Conservation (phyloP, 2,113 vertebrate species). For the Chlamydotis undulata region DNA sequence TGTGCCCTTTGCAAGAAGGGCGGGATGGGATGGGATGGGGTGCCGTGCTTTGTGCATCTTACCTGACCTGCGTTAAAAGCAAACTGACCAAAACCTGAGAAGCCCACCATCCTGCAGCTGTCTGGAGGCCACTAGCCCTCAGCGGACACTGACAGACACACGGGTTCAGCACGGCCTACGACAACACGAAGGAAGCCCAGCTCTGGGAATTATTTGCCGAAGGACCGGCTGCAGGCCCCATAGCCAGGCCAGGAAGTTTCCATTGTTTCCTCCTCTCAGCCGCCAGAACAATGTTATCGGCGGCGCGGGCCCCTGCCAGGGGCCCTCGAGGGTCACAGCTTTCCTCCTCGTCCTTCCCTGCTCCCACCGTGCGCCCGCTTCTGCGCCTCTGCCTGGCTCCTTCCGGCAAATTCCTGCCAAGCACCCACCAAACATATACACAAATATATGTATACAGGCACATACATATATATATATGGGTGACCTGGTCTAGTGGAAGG, state of each 20-base stretch:
- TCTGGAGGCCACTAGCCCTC: not conserved
- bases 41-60: not conserved
- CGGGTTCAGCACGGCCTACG: not conserved
- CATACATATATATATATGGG: not conserved
- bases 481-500: too few relatives aligned
- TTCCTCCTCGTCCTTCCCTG: not conserved
- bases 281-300: not conserved
- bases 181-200: not conserved
- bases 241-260: slow-evolving; percentile 25
- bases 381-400: not conserved
- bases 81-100: not conserved
- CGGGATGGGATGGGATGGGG: not conserved
- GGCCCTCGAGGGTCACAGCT: not conserved
- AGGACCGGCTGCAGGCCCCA: not conserved
- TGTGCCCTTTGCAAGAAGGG: not conserved
- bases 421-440: not conserved
- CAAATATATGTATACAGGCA: fast-evolving
- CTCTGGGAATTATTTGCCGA: not conserved
- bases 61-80: not conserved
- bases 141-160: not conserved
- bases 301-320: not conserved
- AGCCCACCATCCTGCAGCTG: fast-evolving
- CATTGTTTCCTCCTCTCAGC: not conserved
- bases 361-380: not conserved
- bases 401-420: not conserved